A percentile compares a stretch with the other conserved stretches of the same genome.
phyloP scores from a whole-genome alignment of 2,888 invertebrate species.

The Luperina testacea region DNA sequence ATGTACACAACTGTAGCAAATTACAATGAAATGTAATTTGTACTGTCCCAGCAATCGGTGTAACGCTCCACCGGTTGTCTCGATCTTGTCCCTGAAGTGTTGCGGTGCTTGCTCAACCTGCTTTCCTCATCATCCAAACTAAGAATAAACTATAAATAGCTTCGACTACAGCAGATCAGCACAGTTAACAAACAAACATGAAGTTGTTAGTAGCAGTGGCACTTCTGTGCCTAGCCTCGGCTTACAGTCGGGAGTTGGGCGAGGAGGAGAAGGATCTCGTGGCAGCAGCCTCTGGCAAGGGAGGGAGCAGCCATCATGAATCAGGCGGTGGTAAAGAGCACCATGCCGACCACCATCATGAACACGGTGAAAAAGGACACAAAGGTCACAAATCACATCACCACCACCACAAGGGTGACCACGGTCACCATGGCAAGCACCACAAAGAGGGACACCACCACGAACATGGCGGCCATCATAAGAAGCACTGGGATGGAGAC shows the following conservation, averaged over 20 bases:
- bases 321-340: conserved; percentile 86
- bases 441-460: conserved; percentile 85
- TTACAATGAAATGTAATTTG: conserved; percentile 73
- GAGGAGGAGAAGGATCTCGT: conserved; percentile 85
- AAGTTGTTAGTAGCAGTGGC: conserved; percentile 82
- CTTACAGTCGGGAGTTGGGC: conserved; percentile 79
- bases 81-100: conserved; percentile 81
- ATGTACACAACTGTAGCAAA: conserved; percentile 62
- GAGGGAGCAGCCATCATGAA: conserved; percentile 80
- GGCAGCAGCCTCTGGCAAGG: conserved; percentile 75
- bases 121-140: conserved; percentile 82
- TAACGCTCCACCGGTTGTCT: conserved; percentile 81
- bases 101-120: conserved; percentile 81
- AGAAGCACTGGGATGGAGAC: conserved; percentile 85
- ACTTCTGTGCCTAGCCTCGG: conserved; percentile 84
- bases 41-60: conserved; percentile 73
- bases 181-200: conserved; percentile 82
- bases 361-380: conserved; percentile 84
- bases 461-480: conserved; percentile 85
- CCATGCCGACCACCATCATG: conserved; percentile 85
- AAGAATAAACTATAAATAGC: conserved; percentile 89
- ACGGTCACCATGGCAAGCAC: conserved; percentile 85
- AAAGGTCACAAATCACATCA: conserved; percentile 88
- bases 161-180: conserved; percentile 68
- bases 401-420: conserved; percentile 87